Evolutionary conservation across 1,140 invertebrate species (phyloP).

Genomic region (Hyles vespertilio): DNA sequence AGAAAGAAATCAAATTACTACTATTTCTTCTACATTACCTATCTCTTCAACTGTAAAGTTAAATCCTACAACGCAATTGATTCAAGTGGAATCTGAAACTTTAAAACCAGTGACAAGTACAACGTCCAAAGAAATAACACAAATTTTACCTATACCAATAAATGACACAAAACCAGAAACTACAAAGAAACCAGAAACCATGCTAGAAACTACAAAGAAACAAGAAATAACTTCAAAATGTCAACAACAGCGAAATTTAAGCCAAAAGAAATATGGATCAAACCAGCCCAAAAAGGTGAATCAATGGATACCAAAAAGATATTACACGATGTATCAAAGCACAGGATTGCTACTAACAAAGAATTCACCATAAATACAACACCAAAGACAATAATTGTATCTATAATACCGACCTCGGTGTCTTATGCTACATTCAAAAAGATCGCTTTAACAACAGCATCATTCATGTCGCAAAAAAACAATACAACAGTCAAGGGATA

Average conservation of each 20-base stretch:
- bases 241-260: slow-evolving; percentile 51
- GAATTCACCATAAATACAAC: slow-evolving; percentile 51
- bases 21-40: background rate
- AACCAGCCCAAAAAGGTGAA: slow-evolving; percentile 68
- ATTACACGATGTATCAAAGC: slow-evolving; percentile 35
- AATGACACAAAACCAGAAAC: background rate
- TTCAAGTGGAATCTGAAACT: too few species aligned
- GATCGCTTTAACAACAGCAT: slow-evolving; percentile 55
- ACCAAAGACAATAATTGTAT: slow-evolving; percentile 67
- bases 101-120: too few species aligned
- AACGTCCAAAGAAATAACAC: background rate
- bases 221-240: slow-evolving; percentile 18
- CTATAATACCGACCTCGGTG: slow-evolving; percentile 68
- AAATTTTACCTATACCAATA: background rate
- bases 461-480: slow-evolving; percentile 39
- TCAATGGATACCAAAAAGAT: slow-evolving; percentile 51
- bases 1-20: background rate
- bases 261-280: slow-evolving; percentile 70
- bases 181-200: background rate
- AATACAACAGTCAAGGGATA: slow-evolving; percentile 27
- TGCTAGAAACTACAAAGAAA: slow-evolving; percentile 14
- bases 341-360: slow-evolving; percentile 45
- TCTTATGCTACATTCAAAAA: slow-evolving; percentile 65
- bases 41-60: too few species aligned
- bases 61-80: too few species aligned